A percentile compares a stretch with the other conserved stretches of the same genome.
These are phyloP conservation scores for Ophion ellenae DNA, from an alignment of 2,888 invertebrate genomes.

Conservation along the genomic window DNA sequence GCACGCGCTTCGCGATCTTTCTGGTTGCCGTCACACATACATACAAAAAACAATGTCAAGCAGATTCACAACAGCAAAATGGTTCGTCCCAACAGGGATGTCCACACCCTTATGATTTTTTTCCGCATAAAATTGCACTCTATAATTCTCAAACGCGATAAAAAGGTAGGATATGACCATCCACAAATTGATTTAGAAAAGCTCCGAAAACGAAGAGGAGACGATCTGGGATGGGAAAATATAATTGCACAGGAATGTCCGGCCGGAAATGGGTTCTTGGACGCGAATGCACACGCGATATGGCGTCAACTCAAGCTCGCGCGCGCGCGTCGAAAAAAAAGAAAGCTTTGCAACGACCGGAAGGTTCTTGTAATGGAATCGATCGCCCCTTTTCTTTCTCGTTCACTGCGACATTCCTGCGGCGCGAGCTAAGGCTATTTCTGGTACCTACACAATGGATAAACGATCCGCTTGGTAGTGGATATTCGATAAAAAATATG, in stretches of 20 bases:
- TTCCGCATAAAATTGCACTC: conserved; percentile 57
- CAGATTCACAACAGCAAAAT: conserved; percentile 37
- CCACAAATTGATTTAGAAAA: background rate
- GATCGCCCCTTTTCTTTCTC: conserved; percentile 9
- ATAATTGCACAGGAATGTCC: conserved; percentile 54
- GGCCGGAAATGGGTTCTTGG: conserved; percentile 53
- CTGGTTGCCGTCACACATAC: conserved; percentile 25
- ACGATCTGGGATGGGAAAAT: conserved; percentile 45
- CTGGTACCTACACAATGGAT: background rate
- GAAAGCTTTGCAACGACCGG: conserved; percentile 18
- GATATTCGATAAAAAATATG: no score
- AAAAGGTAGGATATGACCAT: conserved; percentile 12
- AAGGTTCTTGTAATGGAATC: conserved; percentile 9
- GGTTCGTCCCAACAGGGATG: conserved; percentile 4
- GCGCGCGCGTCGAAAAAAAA: conserved; percentile 21
- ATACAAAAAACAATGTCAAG: background rate
- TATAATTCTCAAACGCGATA: conserved; percentile 54
- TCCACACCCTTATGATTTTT: conserved; percentile 37
- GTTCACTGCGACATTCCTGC: background rate
- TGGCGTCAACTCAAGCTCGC: background rate
- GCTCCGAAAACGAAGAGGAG: conserved; percentile 26
- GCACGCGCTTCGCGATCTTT: conserved; percentile 29
- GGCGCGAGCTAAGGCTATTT: background rate
- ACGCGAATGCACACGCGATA: conserved; percentile 13
- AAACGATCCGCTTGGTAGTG: no score